phyloP scores from a whole-genome alignment of 2,888 invertebrate genomes.

The Abscondita cerata region DNA sequence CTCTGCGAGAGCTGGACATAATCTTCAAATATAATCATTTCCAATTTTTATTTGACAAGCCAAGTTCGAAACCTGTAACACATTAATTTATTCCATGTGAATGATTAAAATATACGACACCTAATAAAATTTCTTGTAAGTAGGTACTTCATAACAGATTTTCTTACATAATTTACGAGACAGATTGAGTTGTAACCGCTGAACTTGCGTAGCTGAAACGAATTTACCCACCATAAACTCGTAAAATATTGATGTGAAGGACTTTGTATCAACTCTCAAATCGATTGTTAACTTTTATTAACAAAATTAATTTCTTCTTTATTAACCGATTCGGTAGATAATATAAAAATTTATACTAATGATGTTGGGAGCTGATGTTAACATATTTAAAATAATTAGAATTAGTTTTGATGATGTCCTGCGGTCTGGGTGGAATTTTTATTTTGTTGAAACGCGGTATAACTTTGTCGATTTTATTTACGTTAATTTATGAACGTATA shows the following conservation, averaged over 20 bases:
- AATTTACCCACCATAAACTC: conserved; percentile 17
- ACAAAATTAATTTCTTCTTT: too few species aligned
- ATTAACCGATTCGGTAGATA: too few species aligned
- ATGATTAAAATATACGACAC: conserved; percentile 10
- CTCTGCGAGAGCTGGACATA: too few species aligned
- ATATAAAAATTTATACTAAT: too few species aligned
- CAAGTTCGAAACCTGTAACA: not conserved
- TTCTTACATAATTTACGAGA: conserved; percentile 19
- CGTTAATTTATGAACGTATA: not conserved
- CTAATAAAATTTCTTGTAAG: conserved; percentile 5
- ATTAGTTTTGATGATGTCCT: conserved; percentile 9
- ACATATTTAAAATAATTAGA: conserved; percentile 12
- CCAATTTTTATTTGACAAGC: too few species aligned
- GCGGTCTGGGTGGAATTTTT: conserved; percentile 8
- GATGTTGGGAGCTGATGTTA: too few species aligned
- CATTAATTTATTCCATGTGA: not conserved
- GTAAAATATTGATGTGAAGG: too few species aligned
- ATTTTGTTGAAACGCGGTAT: not conserved
- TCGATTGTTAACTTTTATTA: too few species aligned
- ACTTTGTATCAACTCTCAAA: too few species aligned
- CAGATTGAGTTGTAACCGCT: conserved; percentile 24
- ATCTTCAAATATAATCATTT: too few species aligned
- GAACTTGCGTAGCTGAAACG: conserved; percentile 16
- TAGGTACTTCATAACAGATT: conserved; percentile 19
- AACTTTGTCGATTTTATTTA: not conserved